Base-by-base conservation (phyloP, 2,888 invertebrate genomes). In the Drosophila hamatofila region DNA sequence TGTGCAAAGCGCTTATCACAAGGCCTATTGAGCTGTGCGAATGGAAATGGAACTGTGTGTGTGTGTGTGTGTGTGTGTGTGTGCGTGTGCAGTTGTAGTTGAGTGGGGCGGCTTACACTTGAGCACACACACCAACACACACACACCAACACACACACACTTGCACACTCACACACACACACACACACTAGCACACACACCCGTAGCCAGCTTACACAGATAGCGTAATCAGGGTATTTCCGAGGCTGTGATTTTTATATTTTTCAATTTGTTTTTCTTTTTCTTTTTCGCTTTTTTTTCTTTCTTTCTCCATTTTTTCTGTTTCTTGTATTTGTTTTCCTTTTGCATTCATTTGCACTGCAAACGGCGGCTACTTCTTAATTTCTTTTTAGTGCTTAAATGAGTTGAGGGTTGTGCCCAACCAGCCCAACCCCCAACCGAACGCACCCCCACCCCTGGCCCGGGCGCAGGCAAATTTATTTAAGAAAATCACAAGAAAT, bases 211-310 rank as follows among this genome's bases (percentile, higher is more conserved):
- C 80, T 69, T 63, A 78, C 62, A 86, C 78, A 87, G 90, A 91
- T 88, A 91, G 89, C 84, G 89, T 89, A 89, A 89, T 89, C 91
- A 89, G 91, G 87, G 90, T 89, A 90, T 88, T 89, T 89, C 89
- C 90, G 89, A 89, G 91, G 90, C 80, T 80, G 89, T 87, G 91
- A 91, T 91, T 91, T 88, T 83, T 90, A 83, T 90, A 88, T 83
- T 83, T 86, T 90, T 78, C 83, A 90, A 88, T 88, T 88, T 86
- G 79, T 83, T 79, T 77, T 68, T 70, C 64, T 63, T 64, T 44
- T 58, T 35, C 23, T 56, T 48, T 49, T 48, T 42, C 56, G 59
- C 9, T 64, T 70, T 61, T 62, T 54, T 49, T 64, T 42, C 52
- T 1, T 14, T 35, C 6, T 46, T 49, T 37, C 60, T 42, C 18